Evolutionary conservation across 2,113 vertebrate genomes (phyloP).

Genomic region (Calypte anna): DNA sequence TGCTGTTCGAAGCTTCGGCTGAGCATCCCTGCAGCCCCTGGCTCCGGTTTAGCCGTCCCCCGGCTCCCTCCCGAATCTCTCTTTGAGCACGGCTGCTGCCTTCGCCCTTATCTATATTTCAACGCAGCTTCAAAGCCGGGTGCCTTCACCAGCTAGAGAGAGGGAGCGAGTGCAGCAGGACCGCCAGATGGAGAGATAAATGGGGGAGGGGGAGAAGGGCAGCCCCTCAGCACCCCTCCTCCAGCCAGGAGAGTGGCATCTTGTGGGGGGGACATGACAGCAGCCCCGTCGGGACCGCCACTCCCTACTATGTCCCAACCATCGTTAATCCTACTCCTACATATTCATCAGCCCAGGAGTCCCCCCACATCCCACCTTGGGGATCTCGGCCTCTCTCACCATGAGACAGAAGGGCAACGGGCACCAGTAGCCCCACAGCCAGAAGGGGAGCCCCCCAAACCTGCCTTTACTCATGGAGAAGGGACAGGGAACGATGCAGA

Average conservation of each 20-base stretch:
- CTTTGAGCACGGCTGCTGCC: background rate
- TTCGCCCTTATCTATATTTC: constrained; percentile 74
- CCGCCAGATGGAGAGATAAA: constrained; percentile 11
- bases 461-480: rapidly evolving
- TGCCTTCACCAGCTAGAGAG: constrained; percentile 8
- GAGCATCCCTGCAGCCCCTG: background rate
- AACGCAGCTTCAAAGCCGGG: constrained; percentile 70
- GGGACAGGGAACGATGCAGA: background rate
- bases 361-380: rapidly evolving
- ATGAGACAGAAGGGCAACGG: rapidly evolving
- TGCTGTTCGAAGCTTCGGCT: background rate
- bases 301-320: background rate
- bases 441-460: background rate
- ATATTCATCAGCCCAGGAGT: background rate
- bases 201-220: background rate
- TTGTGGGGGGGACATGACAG: background rate
- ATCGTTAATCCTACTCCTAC: background rate
- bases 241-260: rapidly evolving
- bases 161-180: background rate
- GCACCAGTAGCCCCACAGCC: rapidly evolving
- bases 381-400: background rate
- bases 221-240: background rate
- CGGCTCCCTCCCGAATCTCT: background rate
- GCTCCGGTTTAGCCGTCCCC: background rate
- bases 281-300: rapidly evolving